These are phyloP conservation scores for Oncorhynchus nerka DNA, from an alignment of 2,113 vertebrate species.

Conservation along the genomic window DNA sequence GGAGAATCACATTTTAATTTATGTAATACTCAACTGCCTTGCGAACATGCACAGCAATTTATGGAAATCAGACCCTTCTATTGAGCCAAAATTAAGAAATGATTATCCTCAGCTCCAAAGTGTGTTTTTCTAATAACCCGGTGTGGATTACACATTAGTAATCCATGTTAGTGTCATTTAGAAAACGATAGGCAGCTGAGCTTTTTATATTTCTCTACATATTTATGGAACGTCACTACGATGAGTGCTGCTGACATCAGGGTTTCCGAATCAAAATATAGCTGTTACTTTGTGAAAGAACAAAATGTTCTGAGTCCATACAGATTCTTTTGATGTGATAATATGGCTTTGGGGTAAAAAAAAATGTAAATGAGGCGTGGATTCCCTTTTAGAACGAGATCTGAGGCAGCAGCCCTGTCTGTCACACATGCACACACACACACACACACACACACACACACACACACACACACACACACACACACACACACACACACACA, in stretches of 20 bases:
- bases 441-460: no score
- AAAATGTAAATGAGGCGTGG: constrained; percentile 18
- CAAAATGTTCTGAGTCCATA: constrained; percentile 5
- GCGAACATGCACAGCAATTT: constrained; percentile 11
- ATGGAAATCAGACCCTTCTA: constrained; percentile 14
- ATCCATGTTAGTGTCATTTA: constrained; percentile 7
- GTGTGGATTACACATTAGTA: constrained; percentile 12
- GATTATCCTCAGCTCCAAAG: constrained; percentile 3
- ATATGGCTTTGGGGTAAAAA: constrained; percentile 31
- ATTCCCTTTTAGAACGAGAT: constrained; percentile 2
- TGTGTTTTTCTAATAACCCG: constrained; percentile 13
- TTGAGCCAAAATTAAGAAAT: constrained; percentile 20
- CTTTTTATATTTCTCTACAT: background rate
- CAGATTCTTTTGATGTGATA: constrained; percentile 40
- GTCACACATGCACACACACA: no score
- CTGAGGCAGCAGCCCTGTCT: background rate
- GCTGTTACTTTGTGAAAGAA: constrained; percentile 6
- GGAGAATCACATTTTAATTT: constrained; percentile 15
- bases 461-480: no score
- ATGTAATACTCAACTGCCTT: background rate
- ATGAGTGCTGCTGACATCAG: constrained; percentile 26
- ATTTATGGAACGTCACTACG: background rate
- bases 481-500: no score
- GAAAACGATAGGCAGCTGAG: background rate
- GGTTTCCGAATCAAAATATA: constrained; percentile 17